A percentile compares a stretch with the other conserved stretches of the same genome.
phyloP scores from a whole-genome alignment of 2,797 vertebrate genomes.

The Anomalospiza imberbis region DNA sequence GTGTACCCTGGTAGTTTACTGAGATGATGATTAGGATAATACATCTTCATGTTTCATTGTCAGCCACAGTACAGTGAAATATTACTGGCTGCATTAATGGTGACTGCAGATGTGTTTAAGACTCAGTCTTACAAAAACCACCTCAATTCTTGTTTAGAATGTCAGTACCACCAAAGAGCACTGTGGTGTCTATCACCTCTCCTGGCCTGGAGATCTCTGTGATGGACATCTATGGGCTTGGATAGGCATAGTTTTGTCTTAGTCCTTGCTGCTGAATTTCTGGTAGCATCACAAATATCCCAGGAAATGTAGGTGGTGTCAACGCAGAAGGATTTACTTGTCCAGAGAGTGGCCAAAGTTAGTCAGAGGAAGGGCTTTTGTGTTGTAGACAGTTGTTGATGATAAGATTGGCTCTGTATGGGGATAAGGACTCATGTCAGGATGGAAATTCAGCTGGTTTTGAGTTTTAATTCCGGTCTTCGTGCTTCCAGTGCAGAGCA shows the following conservation, averaged over 20 bases:
- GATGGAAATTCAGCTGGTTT: background rate
- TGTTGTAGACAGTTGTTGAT: background rate
- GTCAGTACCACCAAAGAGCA: background rate
- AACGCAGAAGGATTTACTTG: background rate
- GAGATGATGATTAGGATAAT: constrained; percentile 12
- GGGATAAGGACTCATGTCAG: background rate
- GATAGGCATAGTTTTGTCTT: background rate
- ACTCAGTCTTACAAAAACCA: background rate
- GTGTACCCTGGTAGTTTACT: background rate
- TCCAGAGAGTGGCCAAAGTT: background rate
- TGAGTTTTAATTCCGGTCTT: background rate
- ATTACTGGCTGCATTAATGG: background rate
- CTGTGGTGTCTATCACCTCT: background rate
- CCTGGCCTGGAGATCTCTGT: background rate
- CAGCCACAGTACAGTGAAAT: background rate
- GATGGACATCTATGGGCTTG: background rate
- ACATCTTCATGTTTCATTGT: background rate
- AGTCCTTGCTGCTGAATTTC: background rate
- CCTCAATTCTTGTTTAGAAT: background rate
- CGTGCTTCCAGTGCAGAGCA: background rate
- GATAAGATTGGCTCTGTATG: background rate
- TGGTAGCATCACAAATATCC: background rate
- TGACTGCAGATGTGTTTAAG: background rate
- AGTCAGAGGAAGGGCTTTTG: background rate
- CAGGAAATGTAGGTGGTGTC: background rate